Base-by-base conservation (phyloP, 2,888 invertebrate species). In the Lepidochrysops patricia region DNA sequence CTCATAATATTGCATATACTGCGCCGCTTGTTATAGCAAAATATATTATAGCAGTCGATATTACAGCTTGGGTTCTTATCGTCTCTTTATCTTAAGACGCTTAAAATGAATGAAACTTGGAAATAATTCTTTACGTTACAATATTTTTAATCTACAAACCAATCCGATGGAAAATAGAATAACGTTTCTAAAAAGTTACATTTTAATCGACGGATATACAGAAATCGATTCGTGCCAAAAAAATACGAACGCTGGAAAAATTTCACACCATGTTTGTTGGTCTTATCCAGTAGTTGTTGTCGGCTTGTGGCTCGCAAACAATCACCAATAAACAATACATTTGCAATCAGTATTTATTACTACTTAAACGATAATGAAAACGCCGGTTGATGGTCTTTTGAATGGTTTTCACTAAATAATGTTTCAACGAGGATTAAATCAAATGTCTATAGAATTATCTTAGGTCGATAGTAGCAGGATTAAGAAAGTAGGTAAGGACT, bases 261-360 rank as follows among this genome's bases (percentile, higher is more conserved):
- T 75, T 73, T 73, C 71, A 73, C 77, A 74, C 72, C 67, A 71
- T 67, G 73, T 76, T 80, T 70, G 67, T 63, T 67, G 69, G 69
- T 72, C 70, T 75, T 76, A 76, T 76, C 71, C 71, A 64, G 72
- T 68, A 69, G 70, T 79, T 76, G 77, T 76, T 70, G 70, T 68
- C 71, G 68, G 68, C 64, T 66, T 71, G 72, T 68, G 74, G 75
- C 78, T 74, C 76, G 77, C 77, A 78, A 77, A 77, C 77, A 78
- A 81, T 82, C 76, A 81, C 75, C 82, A 82, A n/a, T n/a, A n/a
- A n/a, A n/a, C n/a, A n/a, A n/a, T 82, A 80, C 63, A 81, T 82
- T 80, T 81, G 76, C 82, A 79, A 77, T 75, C 67, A 69, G 66
- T 66, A 71, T 35, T 61, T 32, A 56, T 37, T 59, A 29, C 27